Percentiles rank a stretch among this genome's conserved stretches.
phyloP scores from a whole-genome alignment of 2,888 invertebrate genomes.

The Lithodes maja region DNA sequence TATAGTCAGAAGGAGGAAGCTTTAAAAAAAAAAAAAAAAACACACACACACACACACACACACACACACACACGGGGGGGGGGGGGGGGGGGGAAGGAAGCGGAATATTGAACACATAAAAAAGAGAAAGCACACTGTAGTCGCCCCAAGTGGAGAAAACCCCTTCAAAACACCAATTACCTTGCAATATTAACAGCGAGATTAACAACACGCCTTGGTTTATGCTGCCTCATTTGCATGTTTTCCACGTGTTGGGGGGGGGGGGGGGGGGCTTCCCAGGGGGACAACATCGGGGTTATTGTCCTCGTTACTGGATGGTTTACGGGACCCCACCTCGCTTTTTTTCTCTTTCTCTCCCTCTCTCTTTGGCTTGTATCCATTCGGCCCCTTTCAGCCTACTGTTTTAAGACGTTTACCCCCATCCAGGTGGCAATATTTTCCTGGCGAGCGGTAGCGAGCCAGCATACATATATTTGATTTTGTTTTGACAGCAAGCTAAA shows the following conservation, averaged over 20 bases:
- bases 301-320: background rate
- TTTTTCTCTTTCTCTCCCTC: too few species aligned
- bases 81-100: background rate
- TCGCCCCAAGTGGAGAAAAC: background rate
- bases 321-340: background rate
- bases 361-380: too few species aligned
- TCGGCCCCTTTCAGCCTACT: too few species aligned
- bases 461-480: too few species aligned
- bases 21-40: too few species aligned
- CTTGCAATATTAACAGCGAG: background rate
- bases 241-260: background rate
- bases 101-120: background rate
- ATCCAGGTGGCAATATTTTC: too few species aligned
- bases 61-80: background rate
- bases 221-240: background rate
- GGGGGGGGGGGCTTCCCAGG: background rate
- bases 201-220: background rate
- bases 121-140: background rate
- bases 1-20: too few species aligned
- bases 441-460: too few species aligned
- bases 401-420: too few species aligned
- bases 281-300: background rate
- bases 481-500: too few species aligned
- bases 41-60: too few species aligned
- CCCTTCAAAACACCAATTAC: background rate